Conservation (phyloP, 2,113 vertebrate species). For the Delphinapterus leucas region DNA sequence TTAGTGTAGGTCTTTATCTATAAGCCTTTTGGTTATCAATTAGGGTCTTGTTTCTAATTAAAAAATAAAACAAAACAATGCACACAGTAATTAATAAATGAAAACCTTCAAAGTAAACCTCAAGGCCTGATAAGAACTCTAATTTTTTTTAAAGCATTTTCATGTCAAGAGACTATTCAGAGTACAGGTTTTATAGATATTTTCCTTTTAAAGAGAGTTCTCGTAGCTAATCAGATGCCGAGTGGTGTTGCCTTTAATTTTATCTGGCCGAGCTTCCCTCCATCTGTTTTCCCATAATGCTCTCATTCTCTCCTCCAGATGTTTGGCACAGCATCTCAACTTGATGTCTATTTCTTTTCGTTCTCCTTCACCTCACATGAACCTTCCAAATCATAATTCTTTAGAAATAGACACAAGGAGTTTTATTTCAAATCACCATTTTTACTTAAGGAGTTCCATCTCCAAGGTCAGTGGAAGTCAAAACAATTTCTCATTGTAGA, state of each 20-base stretch:
- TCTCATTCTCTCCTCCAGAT: slow-evolving; percentile 72
- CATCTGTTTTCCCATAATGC: slow-evolving; percentile 76
- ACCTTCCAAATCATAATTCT: slow-evolving; percentile 70
- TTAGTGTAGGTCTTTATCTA: slow-evolving; percentile 47
- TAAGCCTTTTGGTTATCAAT: slow-evolving; percentile 48
- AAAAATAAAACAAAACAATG: not conserved
- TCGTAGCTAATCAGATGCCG: slow-evolving; percentile 65
- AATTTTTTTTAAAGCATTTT: slow-evolving; percentile 65
- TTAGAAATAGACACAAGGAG: slow-evolving; percentile 62
- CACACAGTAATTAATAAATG: slow-evolving; percentile 63
- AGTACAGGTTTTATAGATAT: slow-evolving; percentile 57
- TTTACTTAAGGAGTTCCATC: slow-evolving; percentile 50
- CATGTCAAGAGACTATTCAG: slow-evolving; percentile 62
- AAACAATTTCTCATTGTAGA: slow-evolving; percentile 29
- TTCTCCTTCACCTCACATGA: slow-evolving; percentile 77
- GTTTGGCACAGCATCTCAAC: slow-evolving; percentile 72
- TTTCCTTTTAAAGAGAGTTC: slow-evolving; percentile 56
- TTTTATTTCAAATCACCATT: slow-evolving; percentile 63
- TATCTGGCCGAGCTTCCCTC: slow-evolving; percentile 65
- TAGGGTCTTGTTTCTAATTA: slow-evolving; percentile 50
- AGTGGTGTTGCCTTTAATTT: slow-evolving; percentile 67
- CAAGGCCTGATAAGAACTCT: slow-evolving; percentile 37
- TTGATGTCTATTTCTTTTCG: slow-evolving; percentile 73
- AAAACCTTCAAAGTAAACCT: slow-evolving; percentile 60
- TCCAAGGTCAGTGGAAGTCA: slow-evolving; percentile 19